Evolutionary conservation across 2,113 vertebrate species (phyloP), one percentile per base, ranked within the genome.

Genomic region (Sander lucioperca): DNA sequence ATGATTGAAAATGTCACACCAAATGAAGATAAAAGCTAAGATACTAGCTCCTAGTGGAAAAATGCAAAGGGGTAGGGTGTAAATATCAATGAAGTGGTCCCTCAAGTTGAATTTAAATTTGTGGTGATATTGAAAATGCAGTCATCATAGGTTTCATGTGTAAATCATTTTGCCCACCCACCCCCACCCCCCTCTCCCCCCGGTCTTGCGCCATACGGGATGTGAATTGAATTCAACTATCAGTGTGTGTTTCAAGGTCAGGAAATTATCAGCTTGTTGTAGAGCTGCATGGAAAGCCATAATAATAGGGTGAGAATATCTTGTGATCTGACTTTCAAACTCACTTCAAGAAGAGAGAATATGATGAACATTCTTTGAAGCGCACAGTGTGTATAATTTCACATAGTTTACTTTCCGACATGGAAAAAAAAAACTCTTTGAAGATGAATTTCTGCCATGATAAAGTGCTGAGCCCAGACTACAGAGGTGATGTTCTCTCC

Each of bases 381-480:
- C 4, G n/a, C 3, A 23, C 12, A n/a, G 14, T 48, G 47, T 21
- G 30, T 15, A 15, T 51, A 53, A 45, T 51, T 45, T 21, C 57
- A 63, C 19, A 18, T 3, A 39, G 47, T 1, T 13, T 33, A 1
- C 36, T 64, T n/a, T 56, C 59, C 12, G 5, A 71, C 3, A 19
- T 0, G 39, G 47, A 45, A 66, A 59, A 43, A 48, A 27, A 7
- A 61, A 3, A 18, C 11, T 18, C 45, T 53, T 68, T 54, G 23
- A 80, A 77, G 82, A 81, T 75, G 57, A 59, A 79, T 68, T 72
- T 21, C n/a, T 53, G n/a, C 18, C 6, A 3, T 30, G 61, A 66
- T 27, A 50, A 74, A n/a, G 51, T 43, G 51, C 53, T 11, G 64
- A 74, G 74, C 15, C 33, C 43, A n/a, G 64, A 65, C 69, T 4